Percentiles rank a stretch among this genome's conserved stretches.
phyloP scores from a whole-genome alignment of 53 echinoderm and acorn worm genomes.

The Astropecten irregularis region DNA sequence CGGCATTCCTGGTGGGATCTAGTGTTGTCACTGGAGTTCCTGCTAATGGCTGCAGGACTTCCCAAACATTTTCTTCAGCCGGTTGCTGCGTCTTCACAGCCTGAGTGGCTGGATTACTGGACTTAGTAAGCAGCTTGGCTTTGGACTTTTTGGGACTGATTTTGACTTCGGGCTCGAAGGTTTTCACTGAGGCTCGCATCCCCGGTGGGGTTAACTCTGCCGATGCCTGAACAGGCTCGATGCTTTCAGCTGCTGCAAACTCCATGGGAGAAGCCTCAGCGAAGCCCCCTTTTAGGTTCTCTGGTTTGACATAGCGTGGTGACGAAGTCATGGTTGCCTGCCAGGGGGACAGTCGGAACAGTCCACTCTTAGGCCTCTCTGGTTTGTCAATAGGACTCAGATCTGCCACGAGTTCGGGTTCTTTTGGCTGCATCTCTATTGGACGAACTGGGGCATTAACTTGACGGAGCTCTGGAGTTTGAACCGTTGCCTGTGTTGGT shows the following conservation, averaged over 20 bases:
- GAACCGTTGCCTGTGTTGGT: background rate
- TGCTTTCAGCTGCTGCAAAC: constrained; percentile 8
- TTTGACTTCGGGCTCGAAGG: constrained; percentile 25
- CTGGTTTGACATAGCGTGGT: background rate
- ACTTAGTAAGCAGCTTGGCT: constrained; percentile 41
- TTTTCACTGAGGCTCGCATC: constrained; percentile 22
- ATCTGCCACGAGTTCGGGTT: constrained; percentile 33
- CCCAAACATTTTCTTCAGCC: constrained; percentile 23
- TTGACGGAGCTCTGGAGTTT: constrained; percentile 17
- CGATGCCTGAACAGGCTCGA: constrained; percentile 12
- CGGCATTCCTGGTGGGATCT: constrained; percentile 20
- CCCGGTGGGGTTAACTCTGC: background rate
- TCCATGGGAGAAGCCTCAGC: background rate
- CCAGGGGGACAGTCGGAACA: constrained; percentile 28
- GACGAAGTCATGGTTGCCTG: constrained; percentile 26
- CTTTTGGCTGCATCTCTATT: background rate
- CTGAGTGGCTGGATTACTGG: constrained; percentile 8
- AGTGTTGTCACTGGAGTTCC: background rate
- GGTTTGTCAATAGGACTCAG: background rate
- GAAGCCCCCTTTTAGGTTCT: constrained; percentile 5
- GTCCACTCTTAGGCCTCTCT: constrained; percentile 20
- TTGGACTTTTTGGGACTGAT: constrained; percentile 19
- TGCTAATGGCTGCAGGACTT: background rate
- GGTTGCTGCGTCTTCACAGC: background rate
- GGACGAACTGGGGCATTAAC: constrained; percentile 9